These are phyloP conservation scores for Bruchidius siliquastri DNA, from an alignment of 2,888 invertebrate species.

Conservation along the genomic window DNA sequence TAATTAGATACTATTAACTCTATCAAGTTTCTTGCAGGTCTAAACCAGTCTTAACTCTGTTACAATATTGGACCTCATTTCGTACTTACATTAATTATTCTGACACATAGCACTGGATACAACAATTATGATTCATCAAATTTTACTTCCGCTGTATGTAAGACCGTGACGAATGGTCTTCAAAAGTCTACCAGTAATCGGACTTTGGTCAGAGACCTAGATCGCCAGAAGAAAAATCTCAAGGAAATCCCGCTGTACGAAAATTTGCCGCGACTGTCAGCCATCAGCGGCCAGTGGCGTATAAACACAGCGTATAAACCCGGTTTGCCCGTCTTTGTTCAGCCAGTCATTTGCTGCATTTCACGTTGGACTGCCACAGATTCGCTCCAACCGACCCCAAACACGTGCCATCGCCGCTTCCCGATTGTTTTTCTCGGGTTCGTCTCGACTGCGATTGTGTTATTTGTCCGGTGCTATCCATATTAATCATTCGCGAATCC, in stretches of 20 bases:
- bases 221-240: background rate
- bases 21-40: too few species aligned
- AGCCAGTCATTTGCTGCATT: background rate
- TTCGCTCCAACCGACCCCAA: background rate
- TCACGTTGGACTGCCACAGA: background rate
- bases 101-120: too few species aligned
- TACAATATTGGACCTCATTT: too few species aligned
- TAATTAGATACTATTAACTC: too few species aligned
- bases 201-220: background rate
- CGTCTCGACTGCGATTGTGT: background rate
- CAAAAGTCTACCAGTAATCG: background rate
- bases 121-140: too few species aligned
- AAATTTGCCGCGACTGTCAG: background rate
- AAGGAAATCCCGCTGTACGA: background rate
- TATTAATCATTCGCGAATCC: background rate
- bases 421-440: background rate
- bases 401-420: background rate
- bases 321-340: background rate
- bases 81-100: too few species aligned
- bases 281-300: background rate
- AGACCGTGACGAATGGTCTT: background rate
- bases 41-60: too few species aligned
- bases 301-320: background rate
- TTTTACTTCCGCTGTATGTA: background rate
- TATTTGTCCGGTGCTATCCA: background rate